These are phyloP conservation scores for Hetaerina americana DNA, from an alignment of 1,140 invertebrate genomes.

Conservation along the genomic window DNA sequence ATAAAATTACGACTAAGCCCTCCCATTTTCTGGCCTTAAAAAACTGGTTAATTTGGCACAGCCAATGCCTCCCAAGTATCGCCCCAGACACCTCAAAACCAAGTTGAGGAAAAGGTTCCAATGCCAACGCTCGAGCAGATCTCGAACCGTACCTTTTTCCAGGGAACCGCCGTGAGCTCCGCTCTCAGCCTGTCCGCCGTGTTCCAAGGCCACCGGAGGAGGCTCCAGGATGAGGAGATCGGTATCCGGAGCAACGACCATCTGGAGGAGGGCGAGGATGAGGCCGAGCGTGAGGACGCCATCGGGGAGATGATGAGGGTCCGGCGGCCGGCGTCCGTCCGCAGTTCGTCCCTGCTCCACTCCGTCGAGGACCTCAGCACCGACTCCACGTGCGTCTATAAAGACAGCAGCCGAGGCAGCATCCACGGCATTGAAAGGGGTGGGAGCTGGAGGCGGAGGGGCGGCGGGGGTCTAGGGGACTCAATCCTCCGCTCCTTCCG, in stretches of 20 bases:
- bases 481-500: not conserved
- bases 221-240: not conserved
- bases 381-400: constrained; percentile 58
- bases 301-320: constrained; percentile 38
- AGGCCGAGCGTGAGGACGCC: constrained; percentile 42
- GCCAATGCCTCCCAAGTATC: too few relatives aligned
- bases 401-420: constrained; percentile 32
- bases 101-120: too few relatives aligned
- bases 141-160: too few relatives aligned
- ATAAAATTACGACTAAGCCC: too few relatives aligned
- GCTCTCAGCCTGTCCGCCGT: not conserved
- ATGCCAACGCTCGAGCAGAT: too few relatives aligned
- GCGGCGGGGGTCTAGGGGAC: not conserved
- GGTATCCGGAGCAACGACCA: not conserved
- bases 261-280: constrained; percentile 27
- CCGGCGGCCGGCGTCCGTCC: constrained; percentile 42
- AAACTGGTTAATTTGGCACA: too few relatives aligned
- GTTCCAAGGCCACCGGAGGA: not conserved
- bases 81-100: too few relatives aligned
- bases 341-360: constrained; percentile 52
- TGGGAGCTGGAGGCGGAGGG: not conserved
- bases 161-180: not conserved
- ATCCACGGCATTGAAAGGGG: not conserved
- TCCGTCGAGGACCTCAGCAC: constrained; percentile 59
- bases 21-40: too few relatives aligned